phyloP scores from a whole-genome alignment of 2,113 vertebrate genomes.

The Catagonus wagneri region DNA sequence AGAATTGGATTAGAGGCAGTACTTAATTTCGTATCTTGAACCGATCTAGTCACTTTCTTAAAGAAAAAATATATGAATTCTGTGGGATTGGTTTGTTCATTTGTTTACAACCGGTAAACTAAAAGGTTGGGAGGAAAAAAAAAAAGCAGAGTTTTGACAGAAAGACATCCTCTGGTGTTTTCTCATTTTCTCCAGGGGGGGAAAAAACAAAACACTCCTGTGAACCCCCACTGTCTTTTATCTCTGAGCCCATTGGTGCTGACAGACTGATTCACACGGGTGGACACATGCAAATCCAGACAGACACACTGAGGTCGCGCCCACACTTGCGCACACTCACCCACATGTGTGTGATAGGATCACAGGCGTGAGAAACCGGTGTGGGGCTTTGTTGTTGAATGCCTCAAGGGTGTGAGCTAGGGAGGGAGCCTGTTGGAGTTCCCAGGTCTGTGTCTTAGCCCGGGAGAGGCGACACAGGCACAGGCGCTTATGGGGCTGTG shows the following conservation, averaged over 20 bases:
- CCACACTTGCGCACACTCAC: constrained; percentile 69
- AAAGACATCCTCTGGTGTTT: background rate
- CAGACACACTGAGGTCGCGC: constrained; percentile 59
- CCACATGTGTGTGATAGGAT: constrained; percentile 80
- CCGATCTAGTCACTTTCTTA: background rate
- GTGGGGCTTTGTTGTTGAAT: constrained; percentile 79
- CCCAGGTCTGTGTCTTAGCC: constrained; percentile 63
- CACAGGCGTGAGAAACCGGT: constrained; percentile 77
- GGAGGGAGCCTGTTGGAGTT: constrained; percentile 58
- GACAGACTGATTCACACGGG: constrained; percentile 29
- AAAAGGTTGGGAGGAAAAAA: background rate
- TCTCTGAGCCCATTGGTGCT: constrained; percentile 17
- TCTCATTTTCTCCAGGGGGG: background rate
- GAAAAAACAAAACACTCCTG: background rate
- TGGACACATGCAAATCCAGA: constrained; percentile 66
- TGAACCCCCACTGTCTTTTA: background rate
- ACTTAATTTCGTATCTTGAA: constrained; percentile 3
- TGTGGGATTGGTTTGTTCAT: constrained; percentile 12
- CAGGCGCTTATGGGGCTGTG: background rate
- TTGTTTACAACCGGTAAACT: constrained; percentile 16
- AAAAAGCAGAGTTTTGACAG: background rate
- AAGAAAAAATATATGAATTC: constrained; percentile 36
- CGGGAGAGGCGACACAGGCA: background rate
- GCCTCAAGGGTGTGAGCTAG: constrained; percentile 77
- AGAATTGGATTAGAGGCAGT: background rate